phyloP scores from a whole-genome alignment of 2,113 vertebrate genomes.

The Gadus chalcogrammus region DNA sequence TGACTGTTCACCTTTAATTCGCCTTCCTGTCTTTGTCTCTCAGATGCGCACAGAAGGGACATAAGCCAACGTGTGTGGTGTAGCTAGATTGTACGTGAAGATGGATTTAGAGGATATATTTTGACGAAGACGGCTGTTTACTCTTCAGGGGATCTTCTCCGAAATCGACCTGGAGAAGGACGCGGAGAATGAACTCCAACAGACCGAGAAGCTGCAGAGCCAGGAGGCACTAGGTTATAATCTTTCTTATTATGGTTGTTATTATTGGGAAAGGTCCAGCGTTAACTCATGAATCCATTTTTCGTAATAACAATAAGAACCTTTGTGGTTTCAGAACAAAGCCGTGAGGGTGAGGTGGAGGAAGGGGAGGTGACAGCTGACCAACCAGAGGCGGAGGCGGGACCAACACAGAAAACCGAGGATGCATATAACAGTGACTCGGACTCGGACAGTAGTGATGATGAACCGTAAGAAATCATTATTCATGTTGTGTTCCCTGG shows the following conservation, averaged over 20 bases:
- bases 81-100: no score
- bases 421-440: conserved; percentile 63
- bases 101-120: background rate
- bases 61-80: no score
- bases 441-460: conserved; percentile 76
- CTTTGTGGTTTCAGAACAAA: conserved; percentile 36
- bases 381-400: conserved; percentile 37
- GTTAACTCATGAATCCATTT: no score
- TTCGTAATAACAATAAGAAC: no score
- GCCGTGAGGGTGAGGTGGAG: conserved; percentile 46
- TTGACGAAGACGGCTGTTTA: background rate
- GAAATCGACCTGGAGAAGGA: conserved; percentile 83
- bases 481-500: background rate
- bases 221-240: conserved; percentile 44
- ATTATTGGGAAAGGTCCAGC: background rate
- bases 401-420: conserved; percentile 41
- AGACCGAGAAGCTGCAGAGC: conserved; percentile 76
- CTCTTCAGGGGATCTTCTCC: conserved; percentile 81
- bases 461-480: conserved; percentile 74
- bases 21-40: no score
- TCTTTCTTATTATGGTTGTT: background rate
- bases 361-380: conserved; percentile 20
- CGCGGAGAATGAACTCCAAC: conserved; percentile 81
- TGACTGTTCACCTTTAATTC: no score
- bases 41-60: no score